Percentiles rank a stretch among this genome's conserved stretches.
These are phyloP conservation scores for Lophura nycthemera DNA, from an alignment of 2,113 vertebrate species.

Conservation along the genomic window DNA sequence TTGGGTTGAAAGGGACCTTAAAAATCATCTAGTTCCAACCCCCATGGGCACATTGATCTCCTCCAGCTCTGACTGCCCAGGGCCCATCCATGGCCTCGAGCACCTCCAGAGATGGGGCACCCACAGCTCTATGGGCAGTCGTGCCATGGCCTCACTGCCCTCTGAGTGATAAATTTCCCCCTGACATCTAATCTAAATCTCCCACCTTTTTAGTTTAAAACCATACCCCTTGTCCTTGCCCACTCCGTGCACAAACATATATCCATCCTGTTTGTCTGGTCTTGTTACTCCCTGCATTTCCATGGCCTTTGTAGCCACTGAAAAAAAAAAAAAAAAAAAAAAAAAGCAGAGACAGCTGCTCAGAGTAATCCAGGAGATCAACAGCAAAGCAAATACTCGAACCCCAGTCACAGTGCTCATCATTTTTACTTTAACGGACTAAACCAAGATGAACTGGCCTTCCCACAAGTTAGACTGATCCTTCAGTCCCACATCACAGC, in stretches of 20 bases:
- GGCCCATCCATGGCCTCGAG: no score
- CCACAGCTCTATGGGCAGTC: no score
- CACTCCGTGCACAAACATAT: background rate
- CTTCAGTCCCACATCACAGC: background rate
- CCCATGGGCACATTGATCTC: no score
- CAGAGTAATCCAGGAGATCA: background rate
- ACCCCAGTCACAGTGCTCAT: background rate
- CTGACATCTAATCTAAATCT: no score
- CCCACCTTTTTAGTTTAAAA: no score
- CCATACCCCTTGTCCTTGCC: no score
- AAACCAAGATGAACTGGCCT: background rate
- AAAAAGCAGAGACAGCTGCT: background rate
- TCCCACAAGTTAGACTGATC: background rate
- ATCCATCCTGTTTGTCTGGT: background rate
- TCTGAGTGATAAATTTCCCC: no score
- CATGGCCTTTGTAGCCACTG: background rate
- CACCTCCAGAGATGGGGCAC: no score
- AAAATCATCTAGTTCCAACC: no score
- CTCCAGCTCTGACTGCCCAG: no score
- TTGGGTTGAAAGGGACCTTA: no score
- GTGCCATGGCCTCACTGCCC: no score
- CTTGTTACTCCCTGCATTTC: background rate
- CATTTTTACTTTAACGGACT: background rate
- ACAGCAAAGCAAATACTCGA: background rate
- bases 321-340: background rate